Conservation (phyloP, 1,140 invertebrate species). For the Pseudomyrmex gracilis region DNA sequence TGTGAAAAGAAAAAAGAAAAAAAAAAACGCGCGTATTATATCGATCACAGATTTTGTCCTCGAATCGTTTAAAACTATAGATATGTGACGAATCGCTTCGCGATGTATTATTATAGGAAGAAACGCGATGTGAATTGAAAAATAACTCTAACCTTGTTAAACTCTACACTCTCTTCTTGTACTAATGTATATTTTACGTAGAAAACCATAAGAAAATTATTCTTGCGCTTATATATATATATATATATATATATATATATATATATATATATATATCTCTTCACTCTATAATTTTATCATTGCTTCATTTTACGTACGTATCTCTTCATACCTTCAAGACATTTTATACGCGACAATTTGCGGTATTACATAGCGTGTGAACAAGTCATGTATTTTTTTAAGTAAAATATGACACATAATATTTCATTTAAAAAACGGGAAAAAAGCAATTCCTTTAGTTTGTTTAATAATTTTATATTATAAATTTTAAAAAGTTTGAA, state of each 20-base stretch:
- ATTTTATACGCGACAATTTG: no score
- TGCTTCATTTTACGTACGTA: neutral
- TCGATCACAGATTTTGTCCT: neutral
- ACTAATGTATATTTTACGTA: conserved; percentile 9
- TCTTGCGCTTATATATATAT: neutral
- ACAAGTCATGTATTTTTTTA: no score
- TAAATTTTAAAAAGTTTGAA: neutral
- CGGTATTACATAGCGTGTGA: no score
- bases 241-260: no score
- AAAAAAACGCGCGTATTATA: neutral
- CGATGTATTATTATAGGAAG: neutral
- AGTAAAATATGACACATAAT: no score
- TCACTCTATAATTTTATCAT: conserved; percentile 25
- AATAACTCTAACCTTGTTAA: neutral
- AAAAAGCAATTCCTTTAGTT: no score
- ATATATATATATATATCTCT: no score
- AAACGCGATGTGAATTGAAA: conserved; percentile 3
- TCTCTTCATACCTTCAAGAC: neutral
- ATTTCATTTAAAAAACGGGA: no score
- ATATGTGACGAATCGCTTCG: neutral
- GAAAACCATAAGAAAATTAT: conserved; percentile 23
- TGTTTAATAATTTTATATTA: no score
- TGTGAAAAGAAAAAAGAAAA: neutral
- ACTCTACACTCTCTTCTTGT: neutral
- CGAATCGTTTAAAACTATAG: neutral